Conservation (phyloP, 2,113 vertebrate species). For the Melanotaenia duboulayi region DNA sequence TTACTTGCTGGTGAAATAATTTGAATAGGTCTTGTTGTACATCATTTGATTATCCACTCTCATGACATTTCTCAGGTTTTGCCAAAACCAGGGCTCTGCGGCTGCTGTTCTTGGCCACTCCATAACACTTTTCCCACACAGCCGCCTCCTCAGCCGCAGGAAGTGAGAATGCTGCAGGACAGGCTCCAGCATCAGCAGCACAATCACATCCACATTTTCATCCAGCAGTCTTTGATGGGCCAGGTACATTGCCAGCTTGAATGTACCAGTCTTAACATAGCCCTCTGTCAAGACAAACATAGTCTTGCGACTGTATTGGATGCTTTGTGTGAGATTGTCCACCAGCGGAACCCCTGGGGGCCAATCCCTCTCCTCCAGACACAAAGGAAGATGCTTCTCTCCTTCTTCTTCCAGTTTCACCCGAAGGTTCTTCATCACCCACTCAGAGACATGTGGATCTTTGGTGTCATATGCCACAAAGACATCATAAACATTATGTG, state of each 20-base stretch:
- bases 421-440: constrained; percentile 81
- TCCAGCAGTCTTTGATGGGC: constrained; percentile 88
- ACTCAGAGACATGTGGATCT: constrained; percentile 80
- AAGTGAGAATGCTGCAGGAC: constrained; percentile 88
- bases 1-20: constrained; percentile 73
- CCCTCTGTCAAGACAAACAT: constrained; percentile 80
- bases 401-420: constrained; percentile 81
- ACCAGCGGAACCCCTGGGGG: constrained; percentile 76
- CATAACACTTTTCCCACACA: constrained; percentile 85
- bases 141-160: constrained; percentile 80
- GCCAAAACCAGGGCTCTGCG: constrained; percentile 86
- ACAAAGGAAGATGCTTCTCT: constrained; percentile 74
- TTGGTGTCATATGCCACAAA: constrained; percentile 83
- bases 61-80: constrained; percentile 79
- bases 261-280: constrained; percentile 83
- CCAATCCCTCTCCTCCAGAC: constrained; percentile 84
- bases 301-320: constrained; percentile 85
- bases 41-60: constrained; percentile 80
- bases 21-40: constrained; percentile 80
- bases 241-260: constrained; percentile 84
- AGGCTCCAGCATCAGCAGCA: constrained; percentile 87
- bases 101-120: constrained; percentile 87
- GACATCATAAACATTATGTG: constrained; percentile 74
- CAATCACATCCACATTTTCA: constrained; percentile 83
- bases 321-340: constrained; percentile 85